Evolutionary conservation across 2,113 vertebrate species (phyloP).

Genomic region (Petromus typicus): DNA sequence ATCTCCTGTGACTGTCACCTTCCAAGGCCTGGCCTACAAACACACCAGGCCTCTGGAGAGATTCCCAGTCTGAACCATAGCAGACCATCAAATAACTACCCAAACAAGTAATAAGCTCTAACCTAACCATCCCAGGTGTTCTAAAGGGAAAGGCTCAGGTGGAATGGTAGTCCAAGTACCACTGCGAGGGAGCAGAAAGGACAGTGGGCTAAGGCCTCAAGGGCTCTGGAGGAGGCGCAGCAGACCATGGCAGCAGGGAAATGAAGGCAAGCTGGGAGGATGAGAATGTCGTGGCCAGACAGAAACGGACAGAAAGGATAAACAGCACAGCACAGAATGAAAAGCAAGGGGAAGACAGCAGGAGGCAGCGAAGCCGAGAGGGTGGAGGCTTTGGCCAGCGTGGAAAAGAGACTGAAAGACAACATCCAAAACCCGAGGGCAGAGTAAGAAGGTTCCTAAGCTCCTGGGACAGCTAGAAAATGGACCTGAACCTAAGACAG

Average conservation of each 20-base stretch:
- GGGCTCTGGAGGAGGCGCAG: too few relatives aligned
- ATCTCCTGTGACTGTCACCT: too few relatives aligned
- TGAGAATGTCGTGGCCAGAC: neutral
- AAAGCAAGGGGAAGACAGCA: neutral
- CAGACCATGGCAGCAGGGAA: neutral
- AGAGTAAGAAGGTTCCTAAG: neutral
- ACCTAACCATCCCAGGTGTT: too few relatives aligned
- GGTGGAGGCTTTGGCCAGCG: neutral
- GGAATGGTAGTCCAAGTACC: too few relatives aligned
- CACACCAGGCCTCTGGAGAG: neutral
- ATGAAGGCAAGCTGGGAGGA: neutral
- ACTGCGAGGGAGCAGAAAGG: too few relatives aligned
- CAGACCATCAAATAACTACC: neutral
- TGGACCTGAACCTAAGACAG: neutral
- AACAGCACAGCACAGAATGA: neutral
- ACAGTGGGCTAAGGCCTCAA: neutral
- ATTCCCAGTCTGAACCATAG: neutral
- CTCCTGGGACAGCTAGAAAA: too few relatives aligned
- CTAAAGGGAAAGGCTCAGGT: too few relatives aligned
- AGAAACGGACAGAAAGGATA: neutral
- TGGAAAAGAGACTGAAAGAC: neutral
- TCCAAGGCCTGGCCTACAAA: neutral
- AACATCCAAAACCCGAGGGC: neutral
- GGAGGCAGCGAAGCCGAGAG: accelerated
- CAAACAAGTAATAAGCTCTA: too few relatives aligned